These are phyloP conservation scores for Heliocidaris erythrogramma DNA, from an alignment of 35 echinoderm and acorn worm species.

Conservation along the genomic window DNA sequence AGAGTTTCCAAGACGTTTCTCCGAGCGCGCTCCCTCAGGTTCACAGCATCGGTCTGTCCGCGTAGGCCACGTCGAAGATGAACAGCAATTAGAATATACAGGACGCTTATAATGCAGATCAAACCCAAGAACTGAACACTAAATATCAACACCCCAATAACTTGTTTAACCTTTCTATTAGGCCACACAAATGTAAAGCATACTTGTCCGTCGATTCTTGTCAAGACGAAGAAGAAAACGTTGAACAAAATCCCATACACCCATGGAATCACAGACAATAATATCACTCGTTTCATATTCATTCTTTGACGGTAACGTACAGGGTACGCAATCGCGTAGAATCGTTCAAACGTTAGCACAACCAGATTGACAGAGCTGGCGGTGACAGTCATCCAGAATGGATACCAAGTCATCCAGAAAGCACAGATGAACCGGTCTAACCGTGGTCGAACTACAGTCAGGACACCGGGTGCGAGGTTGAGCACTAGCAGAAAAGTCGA, in stretches of 20 bases:
- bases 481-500: conserved; percentile 51
- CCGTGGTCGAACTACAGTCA: background rate
- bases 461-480: background rate
- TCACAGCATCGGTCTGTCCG: too few relatives aligned
- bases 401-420: conserved; percentile 66
- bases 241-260: conserved; percentile 42
- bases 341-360: conserved; percentile 69
- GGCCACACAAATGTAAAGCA: background rate
- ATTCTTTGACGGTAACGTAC: conserved; percentile 49
- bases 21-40: conserved; percentile 19
- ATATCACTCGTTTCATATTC: background rate
- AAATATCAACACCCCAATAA: conserved; percentile 43
- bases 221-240: conserved; percentile 24
- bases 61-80: background rate
- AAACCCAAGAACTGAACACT: conserved; percentile 41
- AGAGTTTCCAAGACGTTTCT: conserved; percentile 73
- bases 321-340: conserved; percentile 64
- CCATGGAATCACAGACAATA: conserved; percentile 44
- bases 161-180: background rate
- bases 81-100: conserved; percentile 50
- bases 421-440: conserved; percentile 51
- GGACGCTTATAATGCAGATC: conserved; percentile 40
- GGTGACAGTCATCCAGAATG: conserved; percentile 65
- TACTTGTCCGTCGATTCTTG: conserved; percentile 23
- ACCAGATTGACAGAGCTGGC: conserved; percentile 64